phyloP scores from a whole-genome alignment of 2,888 invertebrate species.

The Sminthurides aquaticus region DNA sequence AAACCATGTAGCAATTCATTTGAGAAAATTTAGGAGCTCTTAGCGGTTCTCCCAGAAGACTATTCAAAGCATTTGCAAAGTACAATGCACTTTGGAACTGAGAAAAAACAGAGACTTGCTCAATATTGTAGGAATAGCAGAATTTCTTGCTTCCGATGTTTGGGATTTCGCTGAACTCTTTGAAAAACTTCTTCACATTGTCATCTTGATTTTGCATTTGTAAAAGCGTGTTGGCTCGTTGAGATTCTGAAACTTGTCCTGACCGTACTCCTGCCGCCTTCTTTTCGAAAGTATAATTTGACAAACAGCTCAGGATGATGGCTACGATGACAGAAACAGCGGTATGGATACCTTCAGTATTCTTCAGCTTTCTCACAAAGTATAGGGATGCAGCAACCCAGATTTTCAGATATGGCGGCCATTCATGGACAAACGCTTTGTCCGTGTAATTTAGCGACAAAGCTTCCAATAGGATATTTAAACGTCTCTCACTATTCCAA shows the following conservation, averaged over 20 bases:
- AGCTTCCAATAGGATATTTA: constrained; percentile 10
- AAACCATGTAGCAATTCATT: constrained; percentile 24
- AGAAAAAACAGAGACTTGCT: constrained; percentile 21
- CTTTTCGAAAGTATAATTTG: not conserved
- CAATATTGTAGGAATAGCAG: constrained; percentile 29
- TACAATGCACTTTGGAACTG: constrained; percentile 28
- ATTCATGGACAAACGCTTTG: constrained; percentile 17
- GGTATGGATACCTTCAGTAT: constrained; percentile 4
- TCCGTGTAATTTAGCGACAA: constrained; percentile 9
- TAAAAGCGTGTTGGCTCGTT: constrained; percentile 10
- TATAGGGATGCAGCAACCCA: constrained; percentile 19
- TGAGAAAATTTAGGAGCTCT: constrained; percentile 26
- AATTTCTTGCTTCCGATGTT: constrained; percentile 17
- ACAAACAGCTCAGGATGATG: constrained; percentile 12
- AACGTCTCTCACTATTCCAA: constrained; percentile 10
- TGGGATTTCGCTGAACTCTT: constrained; percentile 2
- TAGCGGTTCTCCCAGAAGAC: constrained; percentile 30
- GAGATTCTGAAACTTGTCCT: no score
- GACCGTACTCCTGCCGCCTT: no score
- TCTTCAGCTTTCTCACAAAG: constrained; percentile 16
- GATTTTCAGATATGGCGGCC: constrained; percentile 21
- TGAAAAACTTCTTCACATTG: constrained; percentile 15
- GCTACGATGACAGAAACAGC: constrained; percentile 12
- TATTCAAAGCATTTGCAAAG: constrained; percentile 33
- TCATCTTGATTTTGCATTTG: constrained; percentile 4